Conservation (phyloP, 2,113 vertebrate genomes). For the Stercorarius parasiticus region DNA sequence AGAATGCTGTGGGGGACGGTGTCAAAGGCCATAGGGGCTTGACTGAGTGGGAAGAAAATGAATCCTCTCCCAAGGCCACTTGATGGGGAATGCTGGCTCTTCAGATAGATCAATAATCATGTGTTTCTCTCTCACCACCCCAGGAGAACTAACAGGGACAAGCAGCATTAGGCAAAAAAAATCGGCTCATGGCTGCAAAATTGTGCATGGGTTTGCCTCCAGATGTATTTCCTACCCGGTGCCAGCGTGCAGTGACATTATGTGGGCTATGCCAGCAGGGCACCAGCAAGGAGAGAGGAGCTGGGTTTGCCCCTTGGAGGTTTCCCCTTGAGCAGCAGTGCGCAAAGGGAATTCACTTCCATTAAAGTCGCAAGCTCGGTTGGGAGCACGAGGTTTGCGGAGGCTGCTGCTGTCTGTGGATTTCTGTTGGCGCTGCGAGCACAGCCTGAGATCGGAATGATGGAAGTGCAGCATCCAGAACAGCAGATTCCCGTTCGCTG, state of each 20-base stretch:
- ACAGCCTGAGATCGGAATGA: not conserved
- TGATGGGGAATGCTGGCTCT: not conserved
- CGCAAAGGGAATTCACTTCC: not conserved
- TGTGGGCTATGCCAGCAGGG: not conserved
- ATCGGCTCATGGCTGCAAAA: not conserved
- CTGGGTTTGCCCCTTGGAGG: not conserved
- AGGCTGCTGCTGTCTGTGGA: not conserved
- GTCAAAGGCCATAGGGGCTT: not conserved
- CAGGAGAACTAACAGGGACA: not conserved
- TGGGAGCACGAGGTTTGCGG: not conserved
- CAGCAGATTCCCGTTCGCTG: not conserved
- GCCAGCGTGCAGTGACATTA: not conserved
- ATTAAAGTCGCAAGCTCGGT: not conserved
- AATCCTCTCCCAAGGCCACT: not conserved
- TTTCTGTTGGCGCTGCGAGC: not conserved
- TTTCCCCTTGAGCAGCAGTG: not conserved
- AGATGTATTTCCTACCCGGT: not conserved
- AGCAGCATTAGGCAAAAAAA: not conserved
- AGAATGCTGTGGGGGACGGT: too few species aligned
- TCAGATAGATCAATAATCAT: not conserved
- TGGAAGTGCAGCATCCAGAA: not conserved
- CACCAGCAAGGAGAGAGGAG: not conserved
- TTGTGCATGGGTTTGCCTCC: not conserved
- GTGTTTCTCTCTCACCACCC: not conserved
- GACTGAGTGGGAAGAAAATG: not conserved